Base-by-base conservation (phyloP, 2,113 vertebrate species). In the Cygnus atratus region DNA sequence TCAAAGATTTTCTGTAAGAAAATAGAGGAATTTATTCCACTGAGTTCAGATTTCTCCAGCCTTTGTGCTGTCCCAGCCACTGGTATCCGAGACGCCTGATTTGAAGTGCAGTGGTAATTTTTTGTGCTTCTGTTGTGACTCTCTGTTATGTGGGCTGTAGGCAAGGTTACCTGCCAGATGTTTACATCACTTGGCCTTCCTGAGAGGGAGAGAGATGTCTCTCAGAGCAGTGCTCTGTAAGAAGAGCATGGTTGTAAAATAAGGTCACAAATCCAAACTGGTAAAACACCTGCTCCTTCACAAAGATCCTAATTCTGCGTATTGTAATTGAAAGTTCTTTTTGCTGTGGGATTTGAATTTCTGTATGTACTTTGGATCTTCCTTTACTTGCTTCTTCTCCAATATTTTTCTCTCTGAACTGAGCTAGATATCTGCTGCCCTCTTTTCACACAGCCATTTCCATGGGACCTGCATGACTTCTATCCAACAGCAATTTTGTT, bases 1-100 rank as follows among this genome's bases (percentile, higher is more conserved):
- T 88, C 59, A 79, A 74, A 93, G 65, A 67, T 57, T 88, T 95
- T 91, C 61, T 88, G 33, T 58, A 75, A 66, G 73, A 96, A 93
- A 95, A 90, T 1, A 65, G 31, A 21, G 58, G 66, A 77, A 75
- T 88, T 72, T 72, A 72, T 92, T 91, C 73, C 77, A 84, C n/a
- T 7, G 73, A 88, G 65, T 90, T 90, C 79, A 48, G 35, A 50
- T 91, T 96, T 87, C 66, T 72, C 29, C 44, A 61, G 46, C 39
- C 61, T 66, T 57, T 62, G 33, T 84, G 44, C 57, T 84, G 39
- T 61, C 54, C 76, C 39, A 58, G 4, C 39, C 84, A 41, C 15
- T 2, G 9, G 44, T 44, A 79, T 58, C 4, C 9, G 66, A 66
- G 58, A 84, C 0, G 8, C 62, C 68, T 82, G 80, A 62, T 87